Base-by-base conservation (phyloP, 2,888 invertebrate species). In the Pseudolycoriella hygida region DNA sequence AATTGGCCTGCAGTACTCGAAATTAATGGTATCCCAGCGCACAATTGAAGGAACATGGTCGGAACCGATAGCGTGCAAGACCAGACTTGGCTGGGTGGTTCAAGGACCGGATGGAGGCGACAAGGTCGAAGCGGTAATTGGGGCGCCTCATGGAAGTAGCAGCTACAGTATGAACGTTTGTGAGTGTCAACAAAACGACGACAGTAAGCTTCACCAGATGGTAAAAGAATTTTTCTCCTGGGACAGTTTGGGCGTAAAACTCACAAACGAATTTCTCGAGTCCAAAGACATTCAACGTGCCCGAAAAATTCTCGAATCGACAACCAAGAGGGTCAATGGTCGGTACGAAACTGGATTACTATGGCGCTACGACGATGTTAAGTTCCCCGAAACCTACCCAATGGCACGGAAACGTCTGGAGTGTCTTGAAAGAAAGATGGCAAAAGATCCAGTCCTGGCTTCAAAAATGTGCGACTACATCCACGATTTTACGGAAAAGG, bases 31-130 rank as follows among this genome's bases (percentile, higher is more conserved):
- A n/a, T n/a, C 48, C 6, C 34, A 38, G 15, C 25, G 32, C 5
- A 14, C 34, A 4, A 8, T 40, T 17, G 17, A 49, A 45, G 46
- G 47, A 10, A 12, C 2, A 8, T 44, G 46, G 20, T 19, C 47
- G 45, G 43, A 45, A 45, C n/a, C n/a, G n/a, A n/a, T n/a, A n/a
- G n/a, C n/a, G n/a, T n/a, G n/a, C n/a, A n/a, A n/a, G n/a, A n/a
- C 49, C 48, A 17, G 46, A 40, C 47, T 53, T 12, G 51, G 53
- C 4, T 51, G 53, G 50, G 38, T 45, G 15, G 2, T 49, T 20
- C 46, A 50, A 32, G 47, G 46, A 3, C 32, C 20, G 18, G 43
- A 45, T n/a, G n/a, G n/a, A n/a, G n/a, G n/a, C n/a, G n/a, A n/a
- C n/a, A n/a, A n/a, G n/a, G n/a, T n/a, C n/a, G n/a, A n/a, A n/a